phyloP scores from a whole-genome alignment of 2,888 invertebrate species.

The Bhutanitis thaidina region DNA sequence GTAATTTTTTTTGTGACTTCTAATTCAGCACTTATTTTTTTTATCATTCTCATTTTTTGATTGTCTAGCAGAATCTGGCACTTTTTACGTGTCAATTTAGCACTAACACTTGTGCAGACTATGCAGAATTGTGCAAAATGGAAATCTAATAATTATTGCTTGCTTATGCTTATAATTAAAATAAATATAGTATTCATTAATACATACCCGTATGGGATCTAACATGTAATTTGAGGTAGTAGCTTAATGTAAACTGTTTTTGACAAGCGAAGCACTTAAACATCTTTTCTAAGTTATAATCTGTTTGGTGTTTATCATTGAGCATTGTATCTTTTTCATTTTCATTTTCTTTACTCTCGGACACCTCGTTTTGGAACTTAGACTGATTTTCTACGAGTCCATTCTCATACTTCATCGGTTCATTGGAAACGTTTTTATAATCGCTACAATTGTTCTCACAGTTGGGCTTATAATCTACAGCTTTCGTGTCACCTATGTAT shows the following conservation, averaged over 20 bases:
- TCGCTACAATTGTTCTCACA: background rate
- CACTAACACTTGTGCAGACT: too few relatives aligned
- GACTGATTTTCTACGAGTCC: background rate
- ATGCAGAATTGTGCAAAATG: too few relatives aligned
- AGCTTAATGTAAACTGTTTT: slow-evolving; percentile 64
- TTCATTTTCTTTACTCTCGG: slow-evolving; percentile 22
- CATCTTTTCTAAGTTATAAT: slow-evolving; percentile 53
- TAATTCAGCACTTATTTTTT: too few relatives aligned
- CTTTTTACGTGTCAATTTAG: too few relatives aligned
- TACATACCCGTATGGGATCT: slow-evolving; percentile 65
- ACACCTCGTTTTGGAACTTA: background rate
- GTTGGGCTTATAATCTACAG: slow-evolving; percentile 32
- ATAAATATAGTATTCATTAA: background rate
- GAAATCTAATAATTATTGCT: too few relatives aligned
- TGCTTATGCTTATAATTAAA: too few relatives aligned
- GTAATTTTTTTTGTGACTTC: too few relatives aligned
- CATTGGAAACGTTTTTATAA: background rate
- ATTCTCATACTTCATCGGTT: background rate
- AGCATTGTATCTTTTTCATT: background rate
- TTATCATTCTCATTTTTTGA: too few relatives aligned
- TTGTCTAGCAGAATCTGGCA: too few relatives aligned
- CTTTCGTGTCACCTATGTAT: slow-evolving; percentile 59
- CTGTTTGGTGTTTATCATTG: slow-evolving; percentile 24
- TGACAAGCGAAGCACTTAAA: slow-evolving; percentile 69
- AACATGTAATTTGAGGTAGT: slow-evolving; percentile 66